phyloP scores from a whole-genome alignment of 2,888 invertebrate species.

The Leptinotarsa tumamoca region DNA sequence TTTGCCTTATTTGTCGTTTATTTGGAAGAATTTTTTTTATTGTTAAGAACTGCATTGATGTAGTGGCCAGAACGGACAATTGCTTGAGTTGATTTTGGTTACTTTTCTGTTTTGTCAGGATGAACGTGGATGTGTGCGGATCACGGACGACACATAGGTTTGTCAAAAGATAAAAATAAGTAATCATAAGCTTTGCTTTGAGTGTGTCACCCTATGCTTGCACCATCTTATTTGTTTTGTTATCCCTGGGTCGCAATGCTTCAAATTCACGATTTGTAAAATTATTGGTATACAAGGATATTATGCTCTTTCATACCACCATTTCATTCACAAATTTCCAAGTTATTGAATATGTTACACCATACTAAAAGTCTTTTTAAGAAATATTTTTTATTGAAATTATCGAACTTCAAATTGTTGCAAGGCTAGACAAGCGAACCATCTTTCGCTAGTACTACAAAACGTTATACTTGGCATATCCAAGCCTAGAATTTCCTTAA shows the following conservation, averaged over 20 bases:
- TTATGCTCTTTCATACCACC: neutral
- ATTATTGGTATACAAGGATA: conserved; percentile 1
- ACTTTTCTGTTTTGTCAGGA: conserved; percentile 65
- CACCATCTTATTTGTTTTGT: conserved; percentile 48
- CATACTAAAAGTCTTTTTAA: no score
- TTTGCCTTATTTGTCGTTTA: neutral
- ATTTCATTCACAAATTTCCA: neutral
- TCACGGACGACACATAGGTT: conserved; percentile 79
- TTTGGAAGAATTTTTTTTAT: neutral
- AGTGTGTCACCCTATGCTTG: conserved; percentile 59
- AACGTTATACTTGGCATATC: no score
- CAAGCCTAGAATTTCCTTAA: no score
- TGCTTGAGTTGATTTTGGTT: conserved; percentile 42
- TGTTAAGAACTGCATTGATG: neutral
- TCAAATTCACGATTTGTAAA: conserved; percentile 9
- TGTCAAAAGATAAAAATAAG: conserved; percentile 63
- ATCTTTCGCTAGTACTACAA: no score
- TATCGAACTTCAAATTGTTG: no score
- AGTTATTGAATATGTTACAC: no score
- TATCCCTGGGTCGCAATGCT: conserved; percentile 30
- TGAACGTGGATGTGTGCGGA: conserved; percentile 76
- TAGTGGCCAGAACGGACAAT: conserved; percentile 8
- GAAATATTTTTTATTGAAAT: no score
- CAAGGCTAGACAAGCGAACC: no score
- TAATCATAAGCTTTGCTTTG: conserved; percentile 60